Conservation (phyloP, 2,888 invertebrate species). For the Clostera curtula region DNA sequence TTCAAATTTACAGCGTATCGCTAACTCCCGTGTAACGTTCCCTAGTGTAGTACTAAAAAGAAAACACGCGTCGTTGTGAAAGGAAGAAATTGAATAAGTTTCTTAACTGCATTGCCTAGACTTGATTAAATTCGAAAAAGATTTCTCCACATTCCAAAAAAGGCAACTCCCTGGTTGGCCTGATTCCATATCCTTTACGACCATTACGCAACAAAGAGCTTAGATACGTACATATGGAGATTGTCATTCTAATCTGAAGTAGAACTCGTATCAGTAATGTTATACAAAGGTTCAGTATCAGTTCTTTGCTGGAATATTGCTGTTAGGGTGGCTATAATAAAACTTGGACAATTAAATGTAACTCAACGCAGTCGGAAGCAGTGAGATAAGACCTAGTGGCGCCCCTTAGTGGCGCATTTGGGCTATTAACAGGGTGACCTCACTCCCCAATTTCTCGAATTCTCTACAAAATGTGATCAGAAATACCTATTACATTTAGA, state of each 20-base stretch:
- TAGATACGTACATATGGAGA: conserved; percentile 12
- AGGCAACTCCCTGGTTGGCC: conserved; percentile 7
- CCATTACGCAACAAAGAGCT: conserved; percentile 15
- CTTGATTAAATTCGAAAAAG: conserved; percentile 13
- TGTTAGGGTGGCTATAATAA: conserved; percentile 61
- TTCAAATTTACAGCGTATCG: conserved; percentile 47
- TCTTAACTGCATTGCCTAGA: conserved; percentile 13
- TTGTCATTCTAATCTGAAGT: conserved; percentile 17
- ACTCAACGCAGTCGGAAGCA: conserved; percentile 54
- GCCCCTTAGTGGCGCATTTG: conserved; percentile 53
- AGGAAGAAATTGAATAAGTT: conserved; percentile 11
- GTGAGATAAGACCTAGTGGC: conserved; percentile 61
- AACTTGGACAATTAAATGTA: conserved; percentile 71
- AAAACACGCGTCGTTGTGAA: conserved; percentile 13
- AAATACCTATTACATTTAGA: conserved; percentile 39
- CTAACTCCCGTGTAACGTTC: conserved; percentile 27
- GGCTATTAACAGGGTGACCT: conserved; percentile 59
- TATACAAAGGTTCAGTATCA: conserved; percentile 42
- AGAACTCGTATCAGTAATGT: conserved; percentile 33
- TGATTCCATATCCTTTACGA: conserved; percentile 17
- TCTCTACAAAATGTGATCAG: conserved; percentile 41
- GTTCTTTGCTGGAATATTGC: conserved; percentile 50
- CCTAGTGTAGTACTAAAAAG: conserved; percentile 22
- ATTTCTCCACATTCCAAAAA: conserved; percentile 8
- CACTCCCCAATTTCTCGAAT: conserved; percentile 37